phyloP scores from a whole-genome alignment of 2,797 vertebrate genomes.

The Cossypha niveicapilla region DNA sequence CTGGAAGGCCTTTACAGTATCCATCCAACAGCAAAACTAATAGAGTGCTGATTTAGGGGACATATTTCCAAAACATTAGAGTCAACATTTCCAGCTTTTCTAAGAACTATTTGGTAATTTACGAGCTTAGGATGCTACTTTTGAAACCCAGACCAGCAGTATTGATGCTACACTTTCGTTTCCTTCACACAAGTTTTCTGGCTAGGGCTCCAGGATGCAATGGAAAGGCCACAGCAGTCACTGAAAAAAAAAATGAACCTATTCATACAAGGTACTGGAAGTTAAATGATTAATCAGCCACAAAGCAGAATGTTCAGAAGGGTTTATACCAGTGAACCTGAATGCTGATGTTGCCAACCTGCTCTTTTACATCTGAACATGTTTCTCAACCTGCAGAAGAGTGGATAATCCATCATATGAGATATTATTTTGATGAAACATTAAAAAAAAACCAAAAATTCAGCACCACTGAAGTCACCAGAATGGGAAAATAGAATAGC shows the following conservation, averaged over 20 bases:
- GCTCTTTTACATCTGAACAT: neutral
- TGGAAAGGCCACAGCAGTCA: neutral
- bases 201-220: neutral
- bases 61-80: neutral
- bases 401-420: neutral
- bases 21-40: neutral
- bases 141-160: neutral
- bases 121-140: neutral
- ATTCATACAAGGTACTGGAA: neutral
- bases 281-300: slow-evolving; percentile 24
- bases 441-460: accelerated
- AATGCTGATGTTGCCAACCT: neutral
- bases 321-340: neutral
- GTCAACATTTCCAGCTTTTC: neutral
- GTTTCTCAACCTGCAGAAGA: neutral
- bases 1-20: neutral
- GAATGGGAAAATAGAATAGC: neutral
- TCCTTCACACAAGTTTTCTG: neutral
- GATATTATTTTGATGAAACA: neutral
- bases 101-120: neutral
- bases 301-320: neutral
- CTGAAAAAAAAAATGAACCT: neutral
- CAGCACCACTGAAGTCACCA: neutral
- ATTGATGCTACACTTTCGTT: neutral
- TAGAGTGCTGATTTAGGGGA: neutral